phyloP scores from a whole-genome alignment of 1,140 invertebrate genomes.

The Archivesica marissinica region DNA sequence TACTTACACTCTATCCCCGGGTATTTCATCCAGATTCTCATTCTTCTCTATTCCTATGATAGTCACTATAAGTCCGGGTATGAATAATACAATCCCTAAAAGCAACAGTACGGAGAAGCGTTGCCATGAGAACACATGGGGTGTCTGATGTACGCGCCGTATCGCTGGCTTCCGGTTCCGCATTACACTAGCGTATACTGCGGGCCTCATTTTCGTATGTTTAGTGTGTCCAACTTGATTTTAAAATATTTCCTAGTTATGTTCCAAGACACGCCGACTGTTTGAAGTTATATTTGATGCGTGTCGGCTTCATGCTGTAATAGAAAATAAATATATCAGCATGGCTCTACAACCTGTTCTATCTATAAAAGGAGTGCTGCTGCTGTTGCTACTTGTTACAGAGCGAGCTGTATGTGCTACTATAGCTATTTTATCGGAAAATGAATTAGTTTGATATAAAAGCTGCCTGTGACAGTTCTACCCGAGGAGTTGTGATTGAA shows the following conservation, averaged over 20 bases:
- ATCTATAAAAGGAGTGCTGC: slow-evolving; percentile 10
- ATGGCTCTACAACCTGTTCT: neutral
- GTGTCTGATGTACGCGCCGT: slow-evolving; percentile 24
- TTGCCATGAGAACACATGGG: slow-evolving; percentile 49
- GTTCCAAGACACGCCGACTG: neutral
- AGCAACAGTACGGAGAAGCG: slow-evolving; percentile 58
- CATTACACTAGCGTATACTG: slow-evolving; percentile 66
- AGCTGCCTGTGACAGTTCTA: neutral
- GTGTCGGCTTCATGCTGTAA: slow-evolving; percentile 35
- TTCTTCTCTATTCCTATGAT: slow-evolving; percentile 57
- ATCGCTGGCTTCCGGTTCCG: slow-evolving; percentile 58
- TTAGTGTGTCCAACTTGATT: neutral
- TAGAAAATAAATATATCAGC: slow-evolving; percentile 11
- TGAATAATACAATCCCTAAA: slow-evolving; percentile 51
- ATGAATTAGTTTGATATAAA: slow-evolving; percentile 30
- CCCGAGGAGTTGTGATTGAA: too few relatives aligned
- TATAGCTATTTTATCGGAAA: slow-evolving; percentile 12
- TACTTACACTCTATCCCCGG: slow-evolving; percentile 59
- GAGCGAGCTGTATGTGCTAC: neutral
- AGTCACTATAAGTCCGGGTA: slow-evolving; percentile 63
- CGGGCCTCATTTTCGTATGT: slow-evolving; percentile 52
- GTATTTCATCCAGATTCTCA: slow-evolving; percentile 13
- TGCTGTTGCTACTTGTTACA: neutral
- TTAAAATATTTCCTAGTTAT: neutral
- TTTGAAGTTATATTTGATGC: neutral